Evolutionary conservation across 2,113 vertebrate genomes (phyloP).

Genomic region (Penelope pileata): DNA sequence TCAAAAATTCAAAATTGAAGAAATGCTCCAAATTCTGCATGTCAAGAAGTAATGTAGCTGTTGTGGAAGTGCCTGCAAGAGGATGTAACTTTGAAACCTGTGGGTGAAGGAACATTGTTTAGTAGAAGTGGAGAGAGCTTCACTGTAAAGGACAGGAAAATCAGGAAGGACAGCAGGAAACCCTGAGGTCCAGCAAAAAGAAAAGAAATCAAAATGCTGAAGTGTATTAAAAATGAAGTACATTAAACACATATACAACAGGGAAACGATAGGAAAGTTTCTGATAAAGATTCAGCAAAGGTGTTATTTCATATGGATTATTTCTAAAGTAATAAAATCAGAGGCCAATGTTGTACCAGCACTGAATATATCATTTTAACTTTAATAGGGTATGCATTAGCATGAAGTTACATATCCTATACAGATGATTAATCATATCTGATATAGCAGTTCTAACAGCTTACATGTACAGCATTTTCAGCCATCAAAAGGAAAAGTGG

Average conservation of each 20-base stretch:
- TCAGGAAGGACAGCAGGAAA: background rate
- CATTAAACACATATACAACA: background rate
- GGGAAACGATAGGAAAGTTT: background rate
- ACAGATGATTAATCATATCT: background rate
- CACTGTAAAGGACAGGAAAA: background rate
- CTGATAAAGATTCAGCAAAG: background rate
- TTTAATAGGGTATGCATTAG: background rate
- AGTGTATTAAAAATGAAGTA: background rate
- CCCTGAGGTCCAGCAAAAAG: background rate
- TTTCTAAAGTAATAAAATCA: background rate
- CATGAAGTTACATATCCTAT: background rate
- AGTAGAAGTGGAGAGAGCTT: background rate
- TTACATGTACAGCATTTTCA: background rate
- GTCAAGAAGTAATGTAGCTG: background rate
- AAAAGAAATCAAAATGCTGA: background rate
- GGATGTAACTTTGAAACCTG: background rate
- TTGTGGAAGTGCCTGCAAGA: background rate
- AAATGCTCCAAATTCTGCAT: rapidly evolving
- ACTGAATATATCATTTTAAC: background rate
- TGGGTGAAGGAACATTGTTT: background rate
- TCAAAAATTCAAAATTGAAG: background rate
- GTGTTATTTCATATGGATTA: background rate
- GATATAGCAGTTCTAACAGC: background rate
- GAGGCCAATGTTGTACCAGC: background rate
- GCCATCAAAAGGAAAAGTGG: background rate